A percentile compares a stretch with the other conserved stretches of the same genome.
Conservation (phyloP, 1,140 invertebrate species). For the Dufourea novaeangliae region DNA sequence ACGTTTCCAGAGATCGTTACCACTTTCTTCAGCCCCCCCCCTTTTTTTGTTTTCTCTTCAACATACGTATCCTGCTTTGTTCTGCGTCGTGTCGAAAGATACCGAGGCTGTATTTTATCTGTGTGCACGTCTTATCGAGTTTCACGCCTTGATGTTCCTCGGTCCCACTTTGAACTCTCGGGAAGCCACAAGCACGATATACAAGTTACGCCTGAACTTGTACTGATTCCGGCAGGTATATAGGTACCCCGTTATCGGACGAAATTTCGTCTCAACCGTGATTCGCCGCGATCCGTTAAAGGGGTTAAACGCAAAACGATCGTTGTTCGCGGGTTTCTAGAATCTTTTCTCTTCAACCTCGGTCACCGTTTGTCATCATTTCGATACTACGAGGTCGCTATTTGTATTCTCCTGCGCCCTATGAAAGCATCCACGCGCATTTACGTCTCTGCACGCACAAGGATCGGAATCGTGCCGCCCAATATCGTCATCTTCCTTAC, state of each 20-base stretch:
- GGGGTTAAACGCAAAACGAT: background rate
- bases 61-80: background rate
- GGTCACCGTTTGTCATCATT: background rate
- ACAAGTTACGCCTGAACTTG: slow-evolving; percentile 9
- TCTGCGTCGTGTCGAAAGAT: background rate
- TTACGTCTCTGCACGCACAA: slow-evolving; percentile 14
- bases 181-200: background rate
- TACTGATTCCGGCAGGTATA: slow-evolving; percentile 21
- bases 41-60: too few species aligned
- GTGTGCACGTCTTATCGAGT: background rate
- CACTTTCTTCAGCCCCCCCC: background rate
- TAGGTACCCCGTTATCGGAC: background rate
- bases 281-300: background rate
- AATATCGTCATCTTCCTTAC: slow-evolving; percentile 41
- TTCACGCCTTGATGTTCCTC: background rate
- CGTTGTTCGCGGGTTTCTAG: background rate
- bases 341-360: background rate
- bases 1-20: background rate
- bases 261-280: background rate
- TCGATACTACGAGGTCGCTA: background rate
- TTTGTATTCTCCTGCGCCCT: slow-evolving; percentile 6
- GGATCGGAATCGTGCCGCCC: slow-evolving; percentile 47
- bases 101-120: too few species aligned
- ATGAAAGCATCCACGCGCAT: slow-evolving; percentile 12
- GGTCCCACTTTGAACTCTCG: too few species aligned